Evolutionary conservation across 2,888 invertebrate species (phyloP), one percentile per base, ranked within the genome.

Genomic region (Electrophaes corylata): DNA sequence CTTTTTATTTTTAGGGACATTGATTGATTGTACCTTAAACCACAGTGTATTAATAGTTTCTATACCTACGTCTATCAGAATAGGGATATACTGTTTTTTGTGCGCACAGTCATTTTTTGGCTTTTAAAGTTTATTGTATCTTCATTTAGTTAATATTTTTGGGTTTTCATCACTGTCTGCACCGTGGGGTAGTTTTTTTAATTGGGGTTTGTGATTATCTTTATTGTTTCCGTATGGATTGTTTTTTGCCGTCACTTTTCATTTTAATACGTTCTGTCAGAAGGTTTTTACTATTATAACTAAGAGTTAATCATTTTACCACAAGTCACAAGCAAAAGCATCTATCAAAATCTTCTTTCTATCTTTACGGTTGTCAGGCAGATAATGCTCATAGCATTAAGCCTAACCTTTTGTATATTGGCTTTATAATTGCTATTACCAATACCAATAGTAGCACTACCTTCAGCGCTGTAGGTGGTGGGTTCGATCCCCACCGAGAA

Each of bases 11-110:
- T 83, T 83, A 83, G 81, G 83, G 91, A 89, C 91, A 85, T 90
- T 91, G 91, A 91, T 91, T 89, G 90, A 91, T 91, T 87, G 87
- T 83, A 84, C 90, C 84, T 88, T 88, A 86, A 86, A 81, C 45
- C 50, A 33, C 45, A 49, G 49, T 53, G 16, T 53, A 53, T 29
- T 35, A 16, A 51, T 35, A 47, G 51, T 47, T 50, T n/a, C 20
- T 56, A 39, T 56, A 11, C 11, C n/a, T 37, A 23, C 44, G 82
- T 79, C 86, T 88, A 86, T 89, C 87, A 84, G 88, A 84, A 87
- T 83, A 72, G 84, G 76, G 72, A 83, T 84, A 80, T 73, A 84
- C 85, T 85, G 84, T 86, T 87, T 88, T 89, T 89, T 88, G 75
- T 75, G 56, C n/a, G 54, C 14, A 60, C 62, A 62, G 52, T 57